Percentiles rank a stretch among this genome's conserved stretches.
phyloP scores from a whole-genome alignment of 2,797 vertebrate genomes.

The Channallabes apus region DNA sequence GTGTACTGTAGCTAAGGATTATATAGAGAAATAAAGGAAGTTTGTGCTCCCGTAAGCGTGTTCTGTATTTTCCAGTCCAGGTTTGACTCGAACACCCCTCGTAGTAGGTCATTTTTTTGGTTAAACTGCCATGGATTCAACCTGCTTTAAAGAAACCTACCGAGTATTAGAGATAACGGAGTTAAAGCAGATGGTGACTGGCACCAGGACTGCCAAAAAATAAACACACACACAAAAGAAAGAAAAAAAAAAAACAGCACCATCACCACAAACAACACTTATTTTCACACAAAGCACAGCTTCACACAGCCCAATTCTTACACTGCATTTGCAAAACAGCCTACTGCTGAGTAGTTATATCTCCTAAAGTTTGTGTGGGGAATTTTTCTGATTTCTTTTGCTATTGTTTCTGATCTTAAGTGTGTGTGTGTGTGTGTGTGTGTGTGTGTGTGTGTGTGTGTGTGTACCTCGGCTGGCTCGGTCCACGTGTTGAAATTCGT shows the following conservation, averaged over 20 bases:
- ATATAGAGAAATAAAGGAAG: too few species aligned
- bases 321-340: neutral
- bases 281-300: conserved; percentile 12
- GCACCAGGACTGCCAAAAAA: neutral
- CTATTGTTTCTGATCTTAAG: neutral
- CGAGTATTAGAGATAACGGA: neutral
- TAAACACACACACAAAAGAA: neutral
- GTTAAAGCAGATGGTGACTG: conserved; percentile 1
- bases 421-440: too few species aligned
- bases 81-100: too few species aligned
- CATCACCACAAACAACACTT: neutral
- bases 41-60: too few species aligned
- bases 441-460: neutral
- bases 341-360: neutral
- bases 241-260: neutral
- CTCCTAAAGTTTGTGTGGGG: too few species aligned
- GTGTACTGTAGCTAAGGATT: too few species aligned
- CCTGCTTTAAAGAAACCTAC: neutral
- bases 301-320: neutral
- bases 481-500: conserved; percentile 90
- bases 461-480: conserved; percentile 90
- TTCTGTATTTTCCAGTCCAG: too few species aligned
- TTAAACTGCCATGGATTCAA: neutral
- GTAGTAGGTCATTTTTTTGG: neutral
- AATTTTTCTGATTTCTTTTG: neutral